Conservation (phyloP, 2,113 vertebrate species). For the Cacatua alba region DNA sequence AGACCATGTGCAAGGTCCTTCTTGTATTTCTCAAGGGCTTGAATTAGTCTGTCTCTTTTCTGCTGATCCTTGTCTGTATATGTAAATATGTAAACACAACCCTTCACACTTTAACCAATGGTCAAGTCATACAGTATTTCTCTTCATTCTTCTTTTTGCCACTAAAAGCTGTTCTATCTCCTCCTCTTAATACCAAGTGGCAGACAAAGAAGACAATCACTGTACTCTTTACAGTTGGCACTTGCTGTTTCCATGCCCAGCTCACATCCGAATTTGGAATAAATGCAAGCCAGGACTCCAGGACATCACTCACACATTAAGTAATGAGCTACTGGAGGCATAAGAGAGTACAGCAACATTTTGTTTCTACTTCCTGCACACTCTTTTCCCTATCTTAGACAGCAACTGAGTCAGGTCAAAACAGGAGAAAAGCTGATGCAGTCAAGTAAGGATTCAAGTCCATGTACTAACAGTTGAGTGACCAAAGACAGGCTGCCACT, state of each 20-base stretch:
- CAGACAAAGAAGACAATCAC: neutral
- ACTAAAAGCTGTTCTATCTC: neutral
- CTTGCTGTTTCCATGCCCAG: neutral
- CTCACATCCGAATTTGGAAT: neutral
- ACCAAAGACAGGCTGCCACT: neutral
- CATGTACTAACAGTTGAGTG: neutral
- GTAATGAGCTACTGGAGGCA: neutral
- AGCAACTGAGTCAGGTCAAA: neutral
- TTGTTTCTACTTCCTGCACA: neutral
- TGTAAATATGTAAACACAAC: neutral
- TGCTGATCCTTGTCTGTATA: constrained; percentile 61
- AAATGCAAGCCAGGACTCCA: neutral
- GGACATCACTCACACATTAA: neutral
- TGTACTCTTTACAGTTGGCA: neutral
- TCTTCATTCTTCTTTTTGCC: neutral
- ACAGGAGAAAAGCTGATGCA: neutral
- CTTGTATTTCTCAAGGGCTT: constrained; percentile 40
- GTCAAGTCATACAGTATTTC: neutral
- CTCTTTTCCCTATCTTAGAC: neutral
- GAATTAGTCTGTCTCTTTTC: constrained; percentile 60
- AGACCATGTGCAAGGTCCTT: neutral
- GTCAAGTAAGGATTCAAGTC: neutral
- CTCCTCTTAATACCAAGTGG: neutral
- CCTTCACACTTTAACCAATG: neutral
- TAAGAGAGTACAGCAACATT: neutral